These are phyloP conservation scores for Scylla paramamosain DNA, from an alignment of 1,140 invertebrate genomes.

Conservation along the genomic window DNA sequence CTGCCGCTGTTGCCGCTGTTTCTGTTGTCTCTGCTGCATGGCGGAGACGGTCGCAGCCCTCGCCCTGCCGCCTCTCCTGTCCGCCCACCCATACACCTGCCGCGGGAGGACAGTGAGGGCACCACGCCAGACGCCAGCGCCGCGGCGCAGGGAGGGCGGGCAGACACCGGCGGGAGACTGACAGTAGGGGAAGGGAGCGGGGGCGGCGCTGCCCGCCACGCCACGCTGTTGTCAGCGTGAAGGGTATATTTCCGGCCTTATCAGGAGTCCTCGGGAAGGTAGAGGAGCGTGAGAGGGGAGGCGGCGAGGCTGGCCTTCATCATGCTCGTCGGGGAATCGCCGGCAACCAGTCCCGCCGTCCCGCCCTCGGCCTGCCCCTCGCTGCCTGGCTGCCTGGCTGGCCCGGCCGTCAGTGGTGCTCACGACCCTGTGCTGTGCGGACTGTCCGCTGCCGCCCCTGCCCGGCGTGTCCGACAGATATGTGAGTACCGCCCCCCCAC, in stretches of 20 bases:
- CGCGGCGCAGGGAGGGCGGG: background rate
- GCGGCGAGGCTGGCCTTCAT: background rate
- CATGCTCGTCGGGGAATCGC: background rate
- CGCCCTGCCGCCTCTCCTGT: background rate
- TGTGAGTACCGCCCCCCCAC: background rate
- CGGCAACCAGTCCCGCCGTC: slow-evolving; percentile 1
- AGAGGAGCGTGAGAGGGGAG: background rate
- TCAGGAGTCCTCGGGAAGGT: background rate
- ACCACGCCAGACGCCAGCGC: background rate
- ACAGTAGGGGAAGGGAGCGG: too few relatives aligned
- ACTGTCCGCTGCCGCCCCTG: slow-evolving; percentile 5
- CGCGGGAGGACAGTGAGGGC: background rate
- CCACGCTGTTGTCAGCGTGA: background rate
- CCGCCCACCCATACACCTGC: too few relatives aligned
- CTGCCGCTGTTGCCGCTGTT: background rate
- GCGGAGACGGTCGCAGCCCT: background rate
- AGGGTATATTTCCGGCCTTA: slow-evolving; percentile 21
- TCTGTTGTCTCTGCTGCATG: background rate
- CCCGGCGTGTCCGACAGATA: slow-evolving; percentile 17
- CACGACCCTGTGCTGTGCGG: slow-evolving; percentile 16
- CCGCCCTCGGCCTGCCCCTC: background rate
- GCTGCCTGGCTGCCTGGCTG: background rate
- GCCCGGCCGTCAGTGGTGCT: background rate
- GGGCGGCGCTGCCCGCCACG: background rate
- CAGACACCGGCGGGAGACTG: background rate